These are phyloP conservation scores for Drosophila truncata DNA, from an alignment of 1,140 invertebrate genomes.

Conservation along the genomic window DNA sequence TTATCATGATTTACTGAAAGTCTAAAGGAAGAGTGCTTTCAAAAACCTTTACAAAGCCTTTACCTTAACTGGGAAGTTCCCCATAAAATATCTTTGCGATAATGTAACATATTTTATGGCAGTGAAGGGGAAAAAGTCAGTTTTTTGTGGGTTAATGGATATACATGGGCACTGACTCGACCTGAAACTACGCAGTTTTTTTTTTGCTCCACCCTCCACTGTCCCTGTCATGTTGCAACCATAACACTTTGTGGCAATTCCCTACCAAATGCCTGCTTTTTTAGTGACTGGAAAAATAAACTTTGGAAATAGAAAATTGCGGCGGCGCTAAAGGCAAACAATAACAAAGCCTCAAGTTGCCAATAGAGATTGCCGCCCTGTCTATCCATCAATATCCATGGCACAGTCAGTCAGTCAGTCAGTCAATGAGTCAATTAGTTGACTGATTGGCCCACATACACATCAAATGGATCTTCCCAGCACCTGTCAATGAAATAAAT, in stretches of 20 bases:
- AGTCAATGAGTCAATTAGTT: conserved; percentile 40
- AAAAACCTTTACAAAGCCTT: background rate
- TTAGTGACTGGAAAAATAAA: conserved; percentile 17
- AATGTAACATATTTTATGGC: conserved; percentile 7
- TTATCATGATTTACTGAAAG: background rate
- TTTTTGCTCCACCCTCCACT: conserved; percentile 4
- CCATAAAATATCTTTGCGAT: background rate
- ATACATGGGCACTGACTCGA: conserved; percentile 24
- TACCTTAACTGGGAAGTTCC: background rate
- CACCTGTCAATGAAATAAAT: conserved; percentile 40
- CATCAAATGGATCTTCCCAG: conserved; percentile 25
- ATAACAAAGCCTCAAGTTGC: conserved; percentile 63
- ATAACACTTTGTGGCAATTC: background rate
- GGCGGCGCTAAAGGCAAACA: conserved; percentile 39
- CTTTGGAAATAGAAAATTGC: background rate
- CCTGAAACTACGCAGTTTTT: conserved; percentile 30
- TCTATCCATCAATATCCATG: conserved; percentile 61
- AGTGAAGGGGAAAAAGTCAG: conserved; percentile 14
- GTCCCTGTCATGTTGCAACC: conserved; percentile 11
- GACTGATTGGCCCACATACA: conserved; percentile 25
- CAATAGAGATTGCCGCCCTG: conserved; percentile 38
- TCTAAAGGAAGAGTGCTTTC: background rate
- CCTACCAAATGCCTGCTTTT: background rate
- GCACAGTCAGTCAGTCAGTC: conserved; percentile 28
- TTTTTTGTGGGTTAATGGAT: conserved; percentile 61